A percentile compares a stretch with the other conserved stretches of the same genome.
Conservation (phyloP, 1,140 invertebrate species). For the Drosophila nikananu region DNA sequence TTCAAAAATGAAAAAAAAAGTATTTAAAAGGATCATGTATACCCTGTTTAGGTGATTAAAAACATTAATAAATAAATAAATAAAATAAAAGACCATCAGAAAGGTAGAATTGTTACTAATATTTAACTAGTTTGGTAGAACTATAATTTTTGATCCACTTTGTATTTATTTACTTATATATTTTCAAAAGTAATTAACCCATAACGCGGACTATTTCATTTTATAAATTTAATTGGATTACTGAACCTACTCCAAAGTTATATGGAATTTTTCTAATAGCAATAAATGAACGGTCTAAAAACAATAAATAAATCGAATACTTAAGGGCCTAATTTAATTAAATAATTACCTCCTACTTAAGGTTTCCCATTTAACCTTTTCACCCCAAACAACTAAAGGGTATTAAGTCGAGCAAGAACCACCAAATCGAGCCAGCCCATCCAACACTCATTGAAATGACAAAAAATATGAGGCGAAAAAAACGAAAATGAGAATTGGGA, state of each 20-base stretch:
- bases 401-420: neutral
- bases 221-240: neutral
- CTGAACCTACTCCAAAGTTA: neutral
- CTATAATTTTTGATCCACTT: too few species aligned
- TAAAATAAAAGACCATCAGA: too few species aligned
- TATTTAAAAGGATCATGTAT: constrained; percentile 10
- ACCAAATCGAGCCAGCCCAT: constrained; percentile 9
- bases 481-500: constrained; percentile 33
- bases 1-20: constrained; percentile 15
- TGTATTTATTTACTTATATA: too few species aligned
- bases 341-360: neutral
- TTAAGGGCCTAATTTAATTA: neutral
- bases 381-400: neutral
- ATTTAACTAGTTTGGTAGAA: too few species aligned
- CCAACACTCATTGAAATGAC: constrained; percentile 80
- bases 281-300: neutral
- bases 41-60: constrained; percentile 8
- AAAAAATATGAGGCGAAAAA: constrained; percentile 67
- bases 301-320: neutral
- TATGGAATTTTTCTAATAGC: neutral
- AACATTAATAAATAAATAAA: neutral
- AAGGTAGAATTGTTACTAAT: too few species aligned
- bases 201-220: too few species aligned
- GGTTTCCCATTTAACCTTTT: neutral
- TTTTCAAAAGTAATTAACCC: too few species aligned